Evolutionary conservation across 1,140 invertebrate species (phyloP).

Genomic region (Danaus plexippus): DNA sequence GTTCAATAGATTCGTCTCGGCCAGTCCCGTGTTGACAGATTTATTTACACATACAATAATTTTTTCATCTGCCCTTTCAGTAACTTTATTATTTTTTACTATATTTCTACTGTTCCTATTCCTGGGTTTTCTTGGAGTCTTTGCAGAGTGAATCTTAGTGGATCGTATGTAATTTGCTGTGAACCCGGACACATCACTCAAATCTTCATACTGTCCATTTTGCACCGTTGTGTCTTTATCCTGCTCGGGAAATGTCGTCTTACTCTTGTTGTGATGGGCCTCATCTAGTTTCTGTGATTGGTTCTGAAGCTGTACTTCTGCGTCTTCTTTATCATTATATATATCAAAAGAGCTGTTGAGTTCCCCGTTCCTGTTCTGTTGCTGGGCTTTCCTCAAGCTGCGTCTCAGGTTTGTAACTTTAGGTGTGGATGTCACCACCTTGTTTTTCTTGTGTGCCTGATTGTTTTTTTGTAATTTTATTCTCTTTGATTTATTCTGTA

Average conservation of each 20-base stretch:
- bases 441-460: conserved; percentile 46
- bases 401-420: conserved; percentile 42
- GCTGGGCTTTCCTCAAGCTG: conserved; percentile 43
- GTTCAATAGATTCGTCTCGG: conserved; percentile 30
- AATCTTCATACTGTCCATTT: conserved; percentile 57
- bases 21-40: conserved; percentile 35
- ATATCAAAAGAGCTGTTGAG: conserved; percentile 46
- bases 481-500: conserved; percentile 36
- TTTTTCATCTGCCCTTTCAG: conserved; percentile 27
- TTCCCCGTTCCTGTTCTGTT: conserved; percentile 35
- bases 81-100: conserved; percentile 34
- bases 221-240: conserved; percentile 27
- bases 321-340: conserved; percentile 29
- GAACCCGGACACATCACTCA: conserved; percentile 64
- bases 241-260: conserved; percentile 20
- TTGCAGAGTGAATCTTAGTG: conserved; percentile 49
- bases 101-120: conserved; percentile 37
- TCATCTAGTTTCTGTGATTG: conserved; percentile 19
- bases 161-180: conserved; percentile 65
- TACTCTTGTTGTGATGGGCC: conserved; percentile 25
- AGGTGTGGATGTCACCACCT: conserved; percentile 52
- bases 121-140: conserved; percentile 43
- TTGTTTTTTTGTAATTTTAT: conserved; percentile 36
- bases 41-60: conserved; percentile 53
- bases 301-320: conserved; percentile 19